Percentiles rank a stretch among this genome's conserved stretches.
phyloP scores from a whole-genome alignment of 2,113 vertebrate species.

The Plecturocebus donacophilus region DNA sequence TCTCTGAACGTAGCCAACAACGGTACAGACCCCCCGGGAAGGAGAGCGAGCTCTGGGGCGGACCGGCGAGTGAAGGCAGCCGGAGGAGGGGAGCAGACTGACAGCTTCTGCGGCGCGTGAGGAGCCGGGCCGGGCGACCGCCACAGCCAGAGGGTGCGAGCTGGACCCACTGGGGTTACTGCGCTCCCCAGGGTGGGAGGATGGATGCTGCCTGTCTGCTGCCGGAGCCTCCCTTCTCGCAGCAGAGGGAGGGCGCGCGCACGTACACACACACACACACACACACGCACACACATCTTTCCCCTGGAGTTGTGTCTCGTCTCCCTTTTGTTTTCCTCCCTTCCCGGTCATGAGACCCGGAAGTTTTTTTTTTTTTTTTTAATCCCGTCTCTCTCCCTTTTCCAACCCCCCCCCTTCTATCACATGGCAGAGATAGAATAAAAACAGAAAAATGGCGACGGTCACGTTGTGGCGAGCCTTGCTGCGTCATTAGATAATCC shows the following conservation, averaged over 20 bases:
- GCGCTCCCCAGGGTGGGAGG: not conserved
- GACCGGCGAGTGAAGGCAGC: not conserved
- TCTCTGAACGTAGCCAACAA: not conserved
- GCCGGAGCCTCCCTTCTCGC: not conserved
- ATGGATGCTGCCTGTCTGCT: not conserved
- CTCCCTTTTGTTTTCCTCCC: conserved; percentile 78
- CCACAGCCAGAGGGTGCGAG: not conserved
- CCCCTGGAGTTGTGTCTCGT: conserved; percentile 55
- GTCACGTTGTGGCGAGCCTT: conserved; percentile 92
- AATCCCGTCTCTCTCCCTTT: conserved; percentile 58
- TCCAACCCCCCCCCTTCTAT: conserved; percentile 78
- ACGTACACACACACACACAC: not conserved
- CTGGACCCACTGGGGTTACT: not conserved
- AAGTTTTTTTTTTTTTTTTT: conserved; percentile 80
- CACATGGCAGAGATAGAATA: conserved; percentile 95
- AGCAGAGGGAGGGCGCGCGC: not conserved
- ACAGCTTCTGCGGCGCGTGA: not conserved
- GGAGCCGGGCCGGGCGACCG: not conserved
- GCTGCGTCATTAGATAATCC: conserved; percentile 94
- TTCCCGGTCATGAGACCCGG: conserved; percentile 82
- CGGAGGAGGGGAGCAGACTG: not conserved
- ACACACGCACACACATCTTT: not conserved
- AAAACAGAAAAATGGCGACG: conserved; percentile 96
- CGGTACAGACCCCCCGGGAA: not conserved
- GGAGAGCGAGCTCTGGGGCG: not conserved